Evolutionary conservation across 2,113 vertebrate genomes (phyloP).

Genomic region (Empidonax alnorum): DNA sequence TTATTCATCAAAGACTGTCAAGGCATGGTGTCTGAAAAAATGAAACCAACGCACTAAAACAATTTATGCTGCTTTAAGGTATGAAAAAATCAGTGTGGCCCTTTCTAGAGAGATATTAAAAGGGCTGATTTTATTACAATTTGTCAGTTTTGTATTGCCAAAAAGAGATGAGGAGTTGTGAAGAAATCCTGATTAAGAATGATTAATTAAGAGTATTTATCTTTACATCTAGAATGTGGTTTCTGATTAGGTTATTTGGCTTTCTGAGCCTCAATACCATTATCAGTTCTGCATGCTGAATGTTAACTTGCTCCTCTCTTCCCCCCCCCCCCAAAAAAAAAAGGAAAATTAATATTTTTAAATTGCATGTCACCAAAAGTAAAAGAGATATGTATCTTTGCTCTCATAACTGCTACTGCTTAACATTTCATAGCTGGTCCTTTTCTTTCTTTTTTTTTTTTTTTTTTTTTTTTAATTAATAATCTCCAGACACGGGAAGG

Average conservation of each 20-base stretch:
- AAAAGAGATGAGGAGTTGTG: background rate
- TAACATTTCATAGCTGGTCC: background rate
- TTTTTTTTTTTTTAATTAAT: too few species aligned
- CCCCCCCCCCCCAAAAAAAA: background rate
- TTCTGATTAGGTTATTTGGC: background rate
- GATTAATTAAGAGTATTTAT: background rate
- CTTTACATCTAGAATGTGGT: background rate
- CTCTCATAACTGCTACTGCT: background rate
- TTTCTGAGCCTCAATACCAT: background rate
- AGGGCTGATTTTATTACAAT: background rate
- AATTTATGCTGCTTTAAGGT: background rate
- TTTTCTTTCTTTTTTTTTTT: background rate
- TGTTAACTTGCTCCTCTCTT: background rate
- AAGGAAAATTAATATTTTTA: background rate
- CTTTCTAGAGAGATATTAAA: background rate
- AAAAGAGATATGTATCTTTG: background rate
- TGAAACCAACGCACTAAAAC: background rate
- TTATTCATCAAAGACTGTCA: background rate
- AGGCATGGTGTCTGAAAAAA: background rate
- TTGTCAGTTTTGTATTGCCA: background rate
- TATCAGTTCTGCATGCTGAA: background rate
- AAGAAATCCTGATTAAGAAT: background rate
- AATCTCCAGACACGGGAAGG: background rate
- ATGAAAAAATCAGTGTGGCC: rapidly evolving
- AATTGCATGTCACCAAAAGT: background rate